A percentile compares a stretch with the other conserved stretches of the same genome.
Conservation (phyloP, 2,113 vertebrate genomes). For the Tylochromis polylepis region DNA sequence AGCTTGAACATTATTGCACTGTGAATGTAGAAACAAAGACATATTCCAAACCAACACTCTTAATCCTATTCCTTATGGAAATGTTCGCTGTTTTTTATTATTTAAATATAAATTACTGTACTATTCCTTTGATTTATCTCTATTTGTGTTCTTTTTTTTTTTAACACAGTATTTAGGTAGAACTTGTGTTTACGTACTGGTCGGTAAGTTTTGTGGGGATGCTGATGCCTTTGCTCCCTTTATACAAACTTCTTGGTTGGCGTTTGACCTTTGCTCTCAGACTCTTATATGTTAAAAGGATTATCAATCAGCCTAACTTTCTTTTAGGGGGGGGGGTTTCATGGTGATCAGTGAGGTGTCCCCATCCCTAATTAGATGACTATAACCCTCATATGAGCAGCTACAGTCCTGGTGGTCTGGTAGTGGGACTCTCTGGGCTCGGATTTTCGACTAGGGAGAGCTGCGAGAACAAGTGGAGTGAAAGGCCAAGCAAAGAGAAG, state of each 20-base stretch:
- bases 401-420: conserved; percentile 81
- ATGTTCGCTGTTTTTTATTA: not conserved
- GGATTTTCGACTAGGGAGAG: conserved; percentile 51
- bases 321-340: not conserved
- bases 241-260: not conserved
- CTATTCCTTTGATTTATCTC: not conserved
- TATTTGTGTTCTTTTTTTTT: not conserved
- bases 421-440: conserved; percentile 58
- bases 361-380: conserved; percentile 83
- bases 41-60: not conserved
- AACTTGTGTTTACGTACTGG: not conserved
- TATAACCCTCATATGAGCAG: conserved; percentile 83
- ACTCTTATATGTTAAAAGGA: not conserved
- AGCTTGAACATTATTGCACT: not conserved
- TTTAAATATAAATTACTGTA: not conserved
- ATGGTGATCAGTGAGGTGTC: conserved; percentile 67
- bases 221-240: not conserved
- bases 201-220: not conserved
- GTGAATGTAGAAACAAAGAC: not conserved
- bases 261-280: not conserved
- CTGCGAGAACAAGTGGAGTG: conserved; percentile 21
- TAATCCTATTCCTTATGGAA: not conserved
- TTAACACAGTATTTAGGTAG: not conserved
- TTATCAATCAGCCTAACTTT: not conserved
- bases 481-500: conserved; percentile 38